These are phyloP conservation scores for Lanius ludovicianus DNA, from an alignment of 2,113 vertebrate species.

Conservation along the genomic window DNA sequence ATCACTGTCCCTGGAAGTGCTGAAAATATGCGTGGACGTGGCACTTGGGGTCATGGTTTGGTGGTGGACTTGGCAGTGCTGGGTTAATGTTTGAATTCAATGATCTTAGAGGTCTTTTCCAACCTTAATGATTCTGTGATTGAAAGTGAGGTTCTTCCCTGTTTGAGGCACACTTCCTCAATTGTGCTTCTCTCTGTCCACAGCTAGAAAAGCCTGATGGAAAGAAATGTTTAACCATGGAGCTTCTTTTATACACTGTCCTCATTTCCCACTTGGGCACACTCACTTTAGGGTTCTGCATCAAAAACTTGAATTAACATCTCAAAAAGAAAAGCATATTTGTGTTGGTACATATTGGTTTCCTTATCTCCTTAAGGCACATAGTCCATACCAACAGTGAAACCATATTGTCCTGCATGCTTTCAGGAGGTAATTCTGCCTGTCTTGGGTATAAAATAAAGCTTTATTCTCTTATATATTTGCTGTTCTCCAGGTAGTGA, in stretches of 20 bases:
- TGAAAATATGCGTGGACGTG: not conserved
- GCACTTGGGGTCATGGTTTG: not conserved
- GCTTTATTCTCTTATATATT: accelerated
- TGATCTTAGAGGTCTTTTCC: not conserved
- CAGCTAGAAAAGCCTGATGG: not conserved
- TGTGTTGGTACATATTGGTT: not conserved
- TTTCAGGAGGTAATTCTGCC: not conserved
- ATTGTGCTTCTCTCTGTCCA: not conserved
- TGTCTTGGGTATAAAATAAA: not conserved
- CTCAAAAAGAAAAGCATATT: not conserved
- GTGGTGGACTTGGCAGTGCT: not conserved
- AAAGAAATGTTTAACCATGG: accelerated
- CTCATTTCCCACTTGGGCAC: not conserved
- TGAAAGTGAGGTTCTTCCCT: not conserved
- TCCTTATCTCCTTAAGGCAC: not conserved
- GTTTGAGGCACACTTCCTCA: accelerated
- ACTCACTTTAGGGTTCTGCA: accelerated
- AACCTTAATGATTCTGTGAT: not conserved
- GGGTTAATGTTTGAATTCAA: not conserved
- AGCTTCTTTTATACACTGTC: accelerated
- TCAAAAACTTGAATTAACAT: not conserved
- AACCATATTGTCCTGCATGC: accelerated
- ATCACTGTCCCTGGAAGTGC: not conserved
- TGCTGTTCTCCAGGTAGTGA: not conserved
- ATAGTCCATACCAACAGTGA: accelerated